A percentile compares a stretch with the other conserved stretches of the same genome.
Evolutionary conservation across 2,888 invertebrate species (phyloP).

Genomic region (Eucera pruinosa): DNA sequence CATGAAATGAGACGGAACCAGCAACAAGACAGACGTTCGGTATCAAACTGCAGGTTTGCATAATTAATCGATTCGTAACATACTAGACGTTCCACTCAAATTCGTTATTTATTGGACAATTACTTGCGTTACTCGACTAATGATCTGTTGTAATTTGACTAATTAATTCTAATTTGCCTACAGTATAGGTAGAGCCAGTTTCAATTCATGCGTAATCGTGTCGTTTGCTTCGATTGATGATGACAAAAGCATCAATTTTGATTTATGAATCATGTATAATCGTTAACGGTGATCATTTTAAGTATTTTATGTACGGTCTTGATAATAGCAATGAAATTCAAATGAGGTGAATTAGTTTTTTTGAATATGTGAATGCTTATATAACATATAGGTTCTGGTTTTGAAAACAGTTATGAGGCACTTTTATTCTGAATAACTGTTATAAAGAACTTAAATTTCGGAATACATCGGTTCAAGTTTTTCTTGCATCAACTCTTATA

Average conservation of each 20-base stretch:
- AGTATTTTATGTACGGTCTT: no score
- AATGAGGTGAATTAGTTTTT: no score
- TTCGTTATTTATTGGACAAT: slow-evolving; percentile 34
- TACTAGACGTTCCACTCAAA: slow-evolving; percentile 42
- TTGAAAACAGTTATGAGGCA: no score
- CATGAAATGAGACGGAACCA: slow-evolving; percentile 31
- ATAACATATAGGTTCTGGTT: no score
- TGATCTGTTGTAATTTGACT: slow-evolving; percentile 7
- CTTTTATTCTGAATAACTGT: no score
- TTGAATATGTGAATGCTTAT: no score
- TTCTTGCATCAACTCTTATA: no score
- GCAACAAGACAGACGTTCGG: slow-evolving; percentile 57
- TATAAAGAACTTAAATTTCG: no score
- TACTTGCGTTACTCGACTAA: not conserved
- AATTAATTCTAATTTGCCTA: slow-evolving; percentile 16
- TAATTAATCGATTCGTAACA: slow-evolving; percentile 44
- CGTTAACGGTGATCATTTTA: not conserved
- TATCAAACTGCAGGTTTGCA: slow-evolving; percentile 45
- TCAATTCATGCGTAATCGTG: not conserved
- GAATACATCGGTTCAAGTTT: no score
- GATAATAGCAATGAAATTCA: no score
- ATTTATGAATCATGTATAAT: not conserved
- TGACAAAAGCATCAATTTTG: not conserved
- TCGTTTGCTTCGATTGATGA: not conserved
- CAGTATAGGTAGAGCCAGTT: not conserved